Conservation (phyloP, 2,113 vertebrate genomes). For the Macquaria ambigua region DNA sequence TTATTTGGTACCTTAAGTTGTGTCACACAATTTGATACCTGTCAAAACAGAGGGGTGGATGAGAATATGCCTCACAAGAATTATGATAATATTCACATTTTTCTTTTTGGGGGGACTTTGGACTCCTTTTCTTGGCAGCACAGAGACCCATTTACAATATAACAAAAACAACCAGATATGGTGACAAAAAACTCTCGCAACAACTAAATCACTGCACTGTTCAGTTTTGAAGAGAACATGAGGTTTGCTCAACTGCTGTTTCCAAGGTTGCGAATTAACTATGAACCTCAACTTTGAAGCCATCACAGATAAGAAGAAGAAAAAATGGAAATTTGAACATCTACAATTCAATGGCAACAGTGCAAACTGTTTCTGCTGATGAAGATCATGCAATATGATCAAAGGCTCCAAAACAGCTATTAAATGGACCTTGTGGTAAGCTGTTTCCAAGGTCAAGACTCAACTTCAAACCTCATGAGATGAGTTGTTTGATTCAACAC, state of each 20-base stretch:
- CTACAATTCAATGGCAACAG: neutral
- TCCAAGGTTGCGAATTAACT: neutral
- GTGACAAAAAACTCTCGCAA: neutral
- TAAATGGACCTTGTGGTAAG: no score
- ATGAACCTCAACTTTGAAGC: neutral
- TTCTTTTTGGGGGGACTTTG: neutral
- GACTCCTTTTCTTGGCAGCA: no score
- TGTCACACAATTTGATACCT: neutral
- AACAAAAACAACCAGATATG: neutral
- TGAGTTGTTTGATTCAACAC: neutral
- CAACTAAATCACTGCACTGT: no score
- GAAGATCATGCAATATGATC: neutral
- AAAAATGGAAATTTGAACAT: neutral
- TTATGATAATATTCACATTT: neutral
- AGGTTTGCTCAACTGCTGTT: neutral
- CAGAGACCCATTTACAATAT: neutral
- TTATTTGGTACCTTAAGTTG: neutral
- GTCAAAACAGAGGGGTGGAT: neutral
- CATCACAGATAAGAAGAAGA: no score
- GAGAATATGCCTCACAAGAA: neutral
- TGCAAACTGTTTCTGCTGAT: no score
- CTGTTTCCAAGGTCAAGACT: no score
- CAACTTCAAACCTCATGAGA: neutral
- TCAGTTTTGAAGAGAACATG: neutral
- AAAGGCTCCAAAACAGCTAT: neutral